These are phyloP conservation scores for Gonocerus acuteangulatus DNA, from an alignment of 2,888 invertebrate genomes.

Conservation along the genomic window DNA sequence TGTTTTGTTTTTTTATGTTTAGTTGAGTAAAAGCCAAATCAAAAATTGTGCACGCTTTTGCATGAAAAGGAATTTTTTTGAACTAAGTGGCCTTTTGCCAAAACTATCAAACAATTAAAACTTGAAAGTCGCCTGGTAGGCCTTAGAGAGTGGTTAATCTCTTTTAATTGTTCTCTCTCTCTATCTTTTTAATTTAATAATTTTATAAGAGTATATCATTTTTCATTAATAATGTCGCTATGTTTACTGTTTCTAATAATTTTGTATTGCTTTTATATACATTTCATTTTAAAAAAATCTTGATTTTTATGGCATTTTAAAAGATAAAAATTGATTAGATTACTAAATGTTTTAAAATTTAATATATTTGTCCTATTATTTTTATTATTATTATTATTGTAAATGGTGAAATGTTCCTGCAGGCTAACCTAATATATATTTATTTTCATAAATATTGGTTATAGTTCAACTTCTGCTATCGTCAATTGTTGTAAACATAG, in stretches of 20 bases:
- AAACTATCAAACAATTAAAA: no score
- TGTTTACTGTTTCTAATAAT: constrained; percentile 7
- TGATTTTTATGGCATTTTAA: background rate
- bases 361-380: background rate
- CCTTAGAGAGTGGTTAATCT: no score
- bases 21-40: no score
- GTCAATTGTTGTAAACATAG: constrained; percentile 24
- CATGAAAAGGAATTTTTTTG: no score
- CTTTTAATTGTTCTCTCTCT: background rate
- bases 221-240: constrained; percentile 7
- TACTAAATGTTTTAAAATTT: no score
- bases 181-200: background rate
- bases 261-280: background rate
- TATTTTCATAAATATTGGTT: background rate
- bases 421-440: background rate
- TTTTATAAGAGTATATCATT: background rate
- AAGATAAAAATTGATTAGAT: no score
- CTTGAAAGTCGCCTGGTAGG: no score
- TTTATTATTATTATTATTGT: background rate
- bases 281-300: constrained; percentile 7
- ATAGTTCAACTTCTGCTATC: constrained; percentile 1
- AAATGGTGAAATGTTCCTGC: constrained; percentile 17
- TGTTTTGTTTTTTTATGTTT: no score
- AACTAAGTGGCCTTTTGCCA: no score
- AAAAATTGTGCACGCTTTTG: no score